phyloP scores from a whole-genome alignment of 2,113 vertebrate species.

The Engraulis encrasicolus region DNA sequence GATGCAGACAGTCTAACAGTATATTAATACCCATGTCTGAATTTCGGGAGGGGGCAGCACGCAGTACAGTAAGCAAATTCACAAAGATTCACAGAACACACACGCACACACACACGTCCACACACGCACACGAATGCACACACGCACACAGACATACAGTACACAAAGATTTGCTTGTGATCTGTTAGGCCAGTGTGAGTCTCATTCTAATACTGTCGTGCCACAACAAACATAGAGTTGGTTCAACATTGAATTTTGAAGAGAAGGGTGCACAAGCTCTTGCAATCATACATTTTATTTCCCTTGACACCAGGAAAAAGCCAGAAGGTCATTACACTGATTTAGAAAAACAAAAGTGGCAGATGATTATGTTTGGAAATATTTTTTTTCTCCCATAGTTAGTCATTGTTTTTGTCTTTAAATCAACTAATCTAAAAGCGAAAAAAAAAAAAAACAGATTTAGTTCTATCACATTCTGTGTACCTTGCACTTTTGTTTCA shows the following conservation, averaged over 20 bases:
- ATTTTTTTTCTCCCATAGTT: too few relatives aligned
- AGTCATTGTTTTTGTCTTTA: too few relatives aligned
- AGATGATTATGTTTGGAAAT: too few relatives aligned
- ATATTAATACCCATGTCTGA: not conserved
- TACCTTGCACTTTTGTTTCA: too few relatives aligned
- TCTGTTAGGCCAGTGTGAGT: not conserved
- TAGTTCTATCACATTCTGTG: too few relatives aligned
- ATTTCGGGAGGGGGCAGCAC: too few relatives aligned
- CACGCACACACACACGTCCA: not conserved
- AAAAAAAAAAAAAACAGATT: too few relatives aligned
- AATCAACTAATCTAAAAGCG: too few relatives aligned
- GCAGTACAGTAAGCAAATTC: too few relatives aligned
- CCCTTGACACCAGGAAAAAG: not conserved
- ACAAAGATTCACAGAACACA: not conserved
- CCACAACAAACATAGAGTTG: not conserved
- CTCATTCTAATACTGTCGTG: not conserved
- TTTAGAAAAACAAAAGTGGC: not conserved
- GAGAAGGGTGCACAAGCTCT: not conserved
- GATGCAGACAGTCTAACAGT: too few relatives aligned
- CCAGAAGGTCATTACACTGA: not conserved
- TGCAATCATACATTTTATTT: not conserved
- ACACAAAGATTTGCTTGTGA: not conserved
- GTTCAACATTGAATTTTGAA: not conserved
- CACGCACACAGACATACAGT: not conserved
- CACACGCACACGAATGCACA: not conserved